Percentiles rank a stretch among this genome's conserved stretches.
Conservation (phyloP, 2,113 vertebrate species). For the Bostrychus sinensis region DNA sequence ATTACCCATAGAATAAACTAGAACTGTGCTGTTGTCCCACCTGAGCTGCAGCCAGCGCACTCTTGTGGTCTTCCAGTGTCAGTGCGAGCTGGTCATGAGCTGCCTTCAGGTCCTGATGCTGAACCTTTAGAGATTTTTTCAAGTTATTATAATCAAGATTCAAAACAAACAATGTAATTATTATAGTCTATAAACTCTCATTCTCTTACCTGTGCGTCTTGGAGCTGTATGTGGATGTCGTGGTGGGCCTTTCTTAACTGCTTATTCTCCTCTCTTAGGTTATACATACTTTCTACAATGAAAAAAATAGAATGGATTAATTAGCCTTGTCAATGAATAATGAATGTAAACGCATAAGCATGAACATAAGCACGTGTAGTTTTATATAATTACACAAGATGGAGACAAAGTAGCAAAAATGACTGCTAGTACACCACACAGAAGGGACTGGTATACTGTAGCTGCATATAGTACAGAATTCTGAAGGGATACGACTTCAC, state of each 20-base stretch:
- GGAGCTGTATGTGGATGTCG: conserved; percentile 91
- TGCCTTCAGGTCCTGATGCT: conserved; percentile 91
- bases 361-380: conserved; percentile 26
- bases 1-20: too few species aligned
- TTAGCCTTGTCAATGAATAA: too few species aligned
- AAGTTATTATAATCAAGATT: not conserved
- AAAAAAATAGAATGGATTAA: not conserved
- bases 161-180: not conserved
- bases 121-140: conserved; percentile 29
- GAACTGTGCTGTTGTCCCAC: conserved; percentile 72
- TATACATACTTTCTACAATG: conserved; percentile 85
- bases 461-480: too few species aligned
- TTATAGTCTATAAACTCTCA: not conserved
- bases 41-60: conserved; percentile 94
- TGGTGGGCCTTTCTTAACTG: conserved; percentile 95
- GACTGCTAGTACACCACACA: not conserved
- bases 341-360: too few species aligned
- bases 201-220: conserved; percentile 89
- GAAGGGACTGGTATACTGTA: not conserved
- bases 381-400: conserved; percentile 36
- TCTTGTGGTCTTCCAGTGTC: conserved; percentile 98
- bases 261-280: conserved; percentile 93
- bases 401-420: conserved; percentile 46
- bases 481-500: too few species aligned
- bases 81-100: conserved; percentile 90